Base-by-base conservation (phyloP, 2,113 vertebrate species). In the Callocephalon fimbriatum region DNA sequence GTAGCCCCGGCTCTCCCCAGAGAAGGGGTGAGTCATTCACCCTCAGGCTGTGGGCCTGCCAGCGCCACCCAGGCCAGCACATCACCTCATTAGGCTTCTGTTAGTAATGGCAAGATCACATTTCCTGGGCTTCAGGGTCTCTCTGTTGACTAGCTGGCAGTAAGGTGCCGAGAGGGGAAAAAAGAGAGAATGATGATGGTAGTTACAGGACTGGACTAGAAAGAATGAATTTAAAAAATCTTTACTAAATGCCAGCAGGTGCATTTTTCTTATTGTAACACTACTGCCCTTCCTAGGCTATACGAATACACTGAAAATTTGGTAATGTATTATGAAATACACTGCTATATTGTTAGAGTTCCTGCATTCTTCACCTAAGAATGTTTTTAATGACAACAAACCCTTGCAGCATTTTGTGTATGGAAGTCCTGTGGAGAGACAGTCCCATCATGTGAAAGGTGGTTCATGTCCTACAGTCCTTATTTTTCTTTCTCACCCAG, bases 1-100 rank as follows among this genome's bases (percentile, higher is more conserved):
- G 9, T 10, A 42, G 10, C 15, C 25, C 7, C 1, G 0, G 8
- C 18, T 66, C 10, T 35, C 19, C 31, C 8, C 12, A 4, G 32
- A 14, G 68, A 66, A 15, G 7, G 7, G 20, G 17, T n/a, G 12
- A 40, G 25, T 23, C 32, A 17, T 15, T 18, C 40, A 35, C 4
- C 4, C 18, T 1, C 15, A 32, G 32, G 23, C 27, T 40, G 20
- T 0, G 1, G 40, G 15, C 40, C 1, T 0, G 5, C 10, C 45
- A 32, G 19, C 0, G 0, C 5, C 6, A 1, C 15, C 7, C 25
- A 29, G 5, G 12, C 6, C 51, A 54, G 7, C 0, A 0, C 13
- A 21, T 63, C 6, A 9, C 29, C 27, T 25, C 40, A 1, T 0
- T 9, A 72, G 18, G 22, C 14, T 78, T 40, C 50, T 50, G 25